These are phyloP conservation scores for Chironomus tepperi DNA, from an alignment of 1,140 invertebrate genomes.

Conservation along the genomic window DNA sequence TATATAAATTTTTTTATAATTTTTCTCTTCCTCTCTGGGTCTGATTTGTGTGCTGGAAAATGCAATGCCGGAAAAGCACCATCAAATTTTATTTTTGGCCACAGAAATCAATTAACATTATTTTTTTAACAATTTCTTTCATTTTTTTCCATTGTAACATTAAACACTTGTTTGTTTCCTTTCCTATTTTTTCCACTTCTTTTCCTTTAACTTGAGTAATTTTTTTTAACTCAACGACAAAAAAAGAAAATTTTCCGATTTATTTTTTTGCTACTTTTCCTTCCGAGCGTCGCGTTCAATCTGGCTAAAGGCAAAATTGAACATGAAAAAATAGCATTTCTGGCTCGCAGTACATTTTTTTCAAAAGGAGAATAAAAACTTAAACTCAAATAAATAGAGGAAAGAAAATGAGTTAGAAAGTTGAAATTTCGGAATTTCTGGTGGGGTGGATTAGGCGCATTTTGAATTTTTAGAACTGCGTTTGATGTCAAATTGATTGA, in stretches of 20 bases:
- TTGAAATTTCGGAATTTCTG: not conserved
- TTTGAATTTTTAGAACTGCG: no score
- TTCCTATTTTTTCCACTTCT: not conserved
- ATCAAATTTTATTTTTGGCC: slow-evolving; percentile 9
- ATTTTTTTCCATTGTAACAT: not conserved
- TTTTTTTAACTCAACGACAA: not conserved
- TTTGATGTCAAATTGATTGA: no score
- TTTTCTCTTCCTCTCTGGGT: not conserved
- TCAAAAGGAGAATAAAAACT: not conserved
- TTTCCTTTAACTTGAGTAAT: not conserved
- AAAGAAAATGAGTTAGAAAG: not conserved
- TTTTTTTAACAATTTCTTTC: not conserved
- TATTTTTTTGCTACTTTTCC: slow-evolving; percentile 3
- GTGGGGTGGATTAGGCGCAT: not conserved
- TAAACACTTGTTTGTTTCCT: not conserved
- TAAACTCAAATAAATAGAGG: slow-evolving; percentile 8
- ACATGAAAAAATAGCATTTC: slow-evolving; percentile 19
- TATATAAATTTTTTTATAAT: not conserved
- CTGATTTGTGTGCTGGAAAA: no score
- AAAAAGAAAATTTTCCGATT: not conserved
- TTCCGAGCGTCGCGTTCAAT: not conserved
- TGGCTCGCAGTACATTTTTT: not conserved
- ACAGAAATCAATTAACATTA: slow-evolving; percentile 6
- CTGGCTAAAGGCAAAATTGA: not conserved
- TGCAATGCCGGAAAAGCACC: not conserved